Percentiles rank a stretch among this genome's conserved stretches.
Conservation (phyloP, 2,113 vertebrate genomes). For the Anhinga anhinga region DNA sequence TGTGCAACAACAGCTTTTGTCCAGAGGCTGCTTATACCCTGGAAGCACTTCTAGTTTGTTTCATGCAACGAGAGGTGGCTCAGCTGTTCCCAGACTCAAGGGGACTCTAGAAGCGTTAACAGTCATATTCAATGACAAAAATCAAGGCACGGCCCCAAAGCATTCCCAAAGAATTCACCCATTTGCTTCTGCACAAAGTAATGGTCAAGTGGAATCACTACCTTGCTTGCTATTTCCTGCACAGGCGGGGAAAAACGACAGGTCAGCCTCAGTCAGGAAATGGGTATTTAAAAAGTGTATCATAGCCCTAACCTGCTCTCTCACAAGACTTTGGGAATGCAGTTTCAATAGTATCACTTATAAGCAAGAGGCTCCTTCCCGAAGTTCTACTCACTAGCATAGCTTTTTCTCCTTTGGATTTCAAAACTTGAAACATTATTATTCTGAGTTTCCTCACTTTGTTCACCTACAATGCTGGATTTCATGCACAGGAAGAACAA, state of each 20-base stretch:
- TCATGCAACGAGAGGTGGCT: background rate
- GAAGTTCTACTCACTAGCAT: background rate
- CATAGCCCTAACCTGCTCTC: background rate
- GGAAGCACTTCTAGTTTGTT: background rate
- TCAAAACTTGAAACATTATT: background rate
- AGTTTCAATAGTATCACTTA: background rate
- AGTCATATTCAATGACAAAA: background rate
- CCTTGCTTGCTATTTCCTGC: rapidly evolving
- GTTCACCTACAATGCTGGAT: background rate
- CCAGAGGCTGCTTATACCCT: background rate
- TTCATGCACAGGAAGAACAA: background rate
- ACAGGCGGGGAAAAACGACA: rapidly evolving
- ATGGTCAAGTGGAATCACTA: rapidly evolving
- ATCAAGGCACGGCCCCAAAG: rapidly evolving
- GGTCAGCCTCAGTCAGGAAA: background rate
- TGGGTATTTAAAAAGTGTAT: background rate
- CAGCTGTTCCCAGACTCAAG: background rate
- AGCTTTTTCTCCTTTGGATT: background rate
- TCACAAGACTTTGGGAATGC: background rate
- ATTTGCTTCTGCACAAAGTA: background rate
- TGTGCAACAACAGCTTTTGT: background rate
- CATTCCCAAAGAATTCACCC: background rate
- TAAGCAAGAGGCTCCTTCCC: background rate
- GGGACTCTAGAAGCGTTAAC: background rate
- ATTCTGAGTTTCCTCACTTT: background rate